A percentile compares a stretch with the other conserved stretches of the same genome.
phyloP scores from a whole-genome alignment of 2,888 invertebrate genomes.

The Apamea anceps region DNA sequence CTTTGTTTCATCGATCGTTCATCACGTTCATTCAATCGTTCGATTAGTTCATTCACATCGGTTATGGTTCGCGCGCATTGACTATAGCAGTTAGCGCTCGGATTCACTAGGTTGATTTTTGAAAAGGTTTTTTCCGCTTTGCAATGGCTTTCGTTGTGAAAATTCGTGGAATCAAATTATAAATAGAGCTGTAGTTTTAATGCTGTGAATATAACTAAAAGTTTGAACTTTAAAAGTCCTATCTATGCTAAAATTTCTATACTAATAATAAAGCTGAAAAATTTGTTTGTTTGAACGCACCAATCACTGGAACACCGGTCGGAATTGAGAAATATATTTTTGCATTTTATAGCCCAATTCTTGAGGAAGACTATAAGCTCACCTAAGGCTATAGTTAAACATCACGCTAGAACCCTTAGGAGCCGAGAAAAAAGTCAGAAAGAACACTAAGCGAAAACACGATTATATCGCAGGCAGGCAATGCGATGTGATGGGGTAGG shows the following conservation, averaged over 20 bases:
- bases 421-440: too few species aligned
- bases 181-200: background rate
- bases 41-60: conserved; percentile 57
- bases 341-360: too few species aligned
- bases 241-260: background rate
- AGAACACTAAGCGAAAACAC: too few species aligned
- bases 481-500: too few species aligned
- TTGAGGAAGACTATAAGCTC: too few species aligned
- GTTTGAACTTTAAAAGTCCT: background rate
- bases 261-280: too few species aligned
- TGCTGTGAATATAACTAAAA: background rate
- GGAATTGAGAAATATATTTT: too few species aligned
- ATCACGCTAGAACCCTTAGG: too few species aligned
- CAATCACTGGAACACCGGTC: too few species aligned
- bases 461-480: too few species aligned
- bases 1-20: conserved; percentile 52
- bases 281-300: too few species aligned
- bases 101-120: conserved; percentile 31
- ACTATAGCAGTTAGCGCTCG: conserved; percentile 12
- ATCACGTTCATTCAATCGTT: conserved; percentile 58
- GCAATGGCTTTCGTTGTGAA: background rate
- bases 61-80: conserved; percentile 51
- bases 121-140: conserved; percentile 6
- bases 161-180: background rate
- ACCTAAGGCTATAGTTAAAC: too few species aligned